A percentile compares a stretch with the other conserved stretches of the same genome.
Evolutionary conservation across 2,113 vertebrate genomes (phyloP).

Genomic region (Zootoca vivipara): DNA sequence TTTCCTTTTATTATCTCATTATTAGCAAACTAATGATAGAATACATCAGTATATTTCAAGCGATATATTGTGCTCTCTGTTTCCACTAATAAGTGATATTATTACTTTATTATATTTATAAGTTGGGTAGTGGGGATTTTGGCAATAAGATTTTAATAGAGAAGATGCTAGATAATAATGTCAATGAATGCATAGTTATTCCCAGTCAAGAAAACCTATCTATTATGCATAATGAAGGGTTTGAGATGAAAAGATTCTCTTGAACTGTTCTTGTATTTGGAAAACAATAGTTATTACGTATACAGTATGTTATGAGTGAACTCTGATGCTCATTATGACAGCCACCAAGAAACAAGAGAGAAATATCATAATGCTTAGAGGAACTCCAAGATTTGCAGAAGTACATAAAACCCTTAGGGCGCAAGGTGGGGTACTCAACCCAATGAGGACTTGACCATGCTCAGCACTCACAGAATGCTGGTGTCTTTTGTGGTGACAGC

Average conservation of each 20-base stretch:
- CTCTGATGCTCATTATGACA: background rate
- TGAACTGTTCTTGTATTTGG: background rate
- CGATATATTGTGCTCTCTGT: background rate
- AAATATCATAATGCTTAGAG: background rate
- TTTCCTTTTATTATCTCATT: background rate
- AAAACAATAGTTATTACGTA: background rate
- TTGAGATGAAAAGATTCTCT: background rate
- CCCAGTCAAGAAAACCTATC: background rate
- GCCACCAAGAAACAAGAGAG: background rate
- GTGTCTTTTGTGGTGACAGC: background rate
- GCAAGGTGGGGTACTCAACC: background rate
- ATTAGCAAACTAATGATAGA: background rate
- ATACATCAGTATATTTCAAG: background rate
- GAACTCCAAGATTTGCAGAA: background rate
- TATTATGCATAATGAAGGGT: background rate
- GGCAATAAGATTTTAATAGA: background rate
- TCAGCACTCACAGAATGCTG: background rate
- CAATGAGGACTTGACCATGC: background rate
- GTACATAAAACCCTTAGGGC: background rate
- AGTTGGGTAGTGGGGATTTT: background rate
- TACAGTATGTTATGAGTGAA: background rate
- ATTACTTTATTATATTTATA: background rate
- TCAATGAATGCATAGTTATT: background rate
- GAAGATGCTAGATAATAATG: background rate
- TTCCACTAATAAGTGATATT: background rate